These are phyloP conservation scores for Brachystomella parvula DNA, from an alignment of 1,140 invertebrate species.

Conservation along the genomic window DNA sequence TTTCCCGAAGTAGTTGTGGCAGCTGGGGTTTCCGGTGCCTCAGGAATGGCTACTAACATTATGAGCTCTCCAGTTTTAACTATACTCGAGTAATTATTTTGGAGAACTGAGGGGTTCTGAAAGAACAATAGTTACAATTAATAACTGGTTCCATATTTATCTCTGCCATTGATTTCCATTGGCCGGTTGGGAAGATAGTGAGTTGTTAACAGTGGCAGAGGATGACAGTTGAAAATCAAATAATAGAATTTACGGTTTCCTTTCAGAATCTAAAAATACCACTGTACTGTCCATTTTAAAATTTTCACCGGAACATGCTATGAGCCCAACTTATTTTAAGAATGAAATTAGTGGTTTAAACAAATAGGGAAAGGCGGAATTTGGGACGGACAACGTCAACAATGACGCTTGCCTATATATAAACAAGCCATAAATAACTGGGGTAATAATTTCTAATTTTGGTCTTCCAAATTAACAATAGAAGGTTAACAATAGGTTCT, in stretches of 20 bases:
- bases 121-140: neutral
- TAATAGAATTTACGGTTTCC: neutral
- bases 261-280: neutral
- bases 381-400: neutral
- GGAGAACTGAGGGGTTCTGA: neutral
- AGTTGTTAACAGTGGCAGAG: no score
- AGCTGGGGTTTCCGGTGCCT: conserved; percentile 21
- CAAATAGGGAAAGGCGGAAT: neutral
- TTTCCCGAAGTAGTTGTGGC: neutral
- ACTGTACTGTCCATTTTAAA: neutral
- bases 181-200: no score
- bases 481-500: neutral
- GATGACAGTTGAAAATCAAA: no score
- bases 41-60: conserved; percentile 25
- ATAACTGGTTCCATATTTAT: neutral
- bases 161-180: neutral
- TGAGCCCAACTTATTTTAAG: neutral
- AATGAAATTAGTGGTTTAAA: neutral
- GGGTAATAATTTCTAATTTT: neutral
- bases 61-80: neutral
- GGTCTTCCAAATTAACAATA: neutral
- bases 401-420: neutral
- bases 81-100: no score
- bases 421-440: neutral
- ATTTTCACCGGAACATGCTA: neutral